Base-by-base conservation (phyloP, 2,888 invertebrate species). In the Odiellus spinosus region DNA sequence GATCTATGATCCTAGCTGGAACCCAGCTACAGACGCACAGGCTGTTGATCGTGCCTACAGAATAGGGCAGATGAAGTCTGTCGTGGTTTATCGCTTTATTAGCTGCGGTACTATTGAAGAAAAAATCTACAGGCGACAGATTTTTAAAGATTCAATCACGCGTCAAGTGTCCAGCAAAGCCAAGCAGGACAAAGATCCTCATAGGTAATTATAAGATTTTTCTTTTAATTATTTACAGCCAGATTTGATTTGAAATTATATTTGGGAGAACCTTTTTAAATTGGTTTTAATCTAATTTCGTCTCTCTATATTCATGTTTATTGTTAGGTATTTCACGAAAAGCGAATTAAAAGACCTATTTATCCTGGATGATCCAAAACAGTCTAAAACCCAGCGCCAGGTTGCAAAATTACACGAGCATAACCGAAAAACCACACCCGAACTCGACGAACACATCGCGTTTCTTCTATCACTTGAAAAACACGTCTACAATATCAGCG, bases 91-190 rank as follows among this genome's bases (percentile, higher is more conserved):
- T 52, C 59, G 69, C 3, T 56, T 69, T 17, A 68, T 69, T 15
- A 68, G 68, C 0, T 69, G 68, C 56, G 66, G 66, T 1, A 64
- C 65, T 3, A 65, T 69, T 2, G 69, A 69, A 54, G 69, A 69
- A 56, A 69, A 69, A 55, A 69, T 69, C 38, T 69, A 69, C 55
- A 48, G 67, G 3, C 49, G 68, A 32, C n/a, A n/a, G n/a, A n/a
- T n/a, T n/a, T n/a, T n/a, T n/a, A n/a, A n/a, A n/a, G n/a, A n/a
- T n/a, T n/a, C 69, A 69, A 53, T 59, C 42, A 67, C 61, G 3
- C 55, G 59, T 44, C 67, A 67, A n/a, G n/a, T n/a, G n/a, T n/a
- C n/a, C n/a, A n/a, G n/a, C n/a, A n/a, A n/a, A n/a, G n/a, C n/a
- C n/a, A n/a, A n/a, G n/a, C n/a, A n/a, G n/a, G n/a, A n/a, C n/a